Evolutionary conservation across 2,113 vertebrate genomes (phyloP).

Genomic region (Dicaeum eximium): DNA sequence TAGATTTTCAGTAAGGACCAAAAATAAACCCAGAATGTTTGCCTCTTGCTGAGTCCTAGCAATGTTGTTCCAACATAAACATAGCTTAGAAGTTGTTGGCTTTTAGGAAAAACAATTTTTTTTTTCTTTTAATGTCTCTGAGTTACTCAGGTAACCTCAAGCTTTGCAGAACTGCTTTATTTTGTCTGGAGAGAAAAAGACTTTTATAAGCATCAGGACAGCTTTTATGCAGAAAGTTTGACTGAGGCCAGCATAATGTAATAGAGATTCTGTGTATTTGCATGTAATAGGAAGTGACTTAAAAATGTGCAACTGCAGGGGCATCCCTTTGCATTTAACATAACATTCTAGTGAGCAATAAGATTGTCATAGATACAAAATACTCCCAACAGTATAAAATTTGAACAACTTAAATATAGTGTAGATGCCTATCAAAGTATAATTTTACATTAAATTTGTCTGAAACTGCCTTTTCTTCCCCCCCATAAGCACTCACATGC

Average conservation of each 20-base stretch:
- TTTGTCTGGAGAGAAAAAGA: background rate
- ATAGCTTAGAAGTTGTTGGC: background rate
- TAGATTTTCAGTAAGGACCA: background rate
- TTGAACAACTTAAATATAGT: background rate
- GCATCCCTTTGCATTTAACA: background rate
- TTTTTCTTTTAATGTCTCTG: background rate
- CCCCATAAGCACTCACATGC: background rate
- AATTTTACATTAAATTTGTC: background rate
- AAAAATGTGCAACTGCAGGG: background rate
- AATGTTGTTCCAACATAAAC: conserved; percentile 13
- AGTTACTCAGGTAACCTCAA: background rate
- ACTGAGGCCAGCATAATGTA: no score
- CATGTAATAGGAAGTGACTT: background rate
- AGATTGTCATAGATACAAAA: background rate
- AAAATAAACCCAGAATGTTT: background rate
- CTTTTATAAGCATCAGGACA: background rate
- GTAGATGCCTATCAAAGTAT: background rate
- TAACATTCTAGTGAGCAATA: background rate
- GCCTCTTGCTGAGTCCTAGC: background rate
- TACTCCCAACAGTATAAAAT: background rate
- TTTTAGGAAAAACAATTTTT: background rate
- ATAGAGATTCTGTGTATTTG: background rate
- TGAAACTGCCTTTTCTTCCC: accelerated
- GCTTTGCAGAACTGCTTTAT: background rate
- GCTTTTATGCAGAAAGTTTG: background rate